Conservation (phyloP, 2,888 invertebrate genomes). For the Leucania comma region DNA sequence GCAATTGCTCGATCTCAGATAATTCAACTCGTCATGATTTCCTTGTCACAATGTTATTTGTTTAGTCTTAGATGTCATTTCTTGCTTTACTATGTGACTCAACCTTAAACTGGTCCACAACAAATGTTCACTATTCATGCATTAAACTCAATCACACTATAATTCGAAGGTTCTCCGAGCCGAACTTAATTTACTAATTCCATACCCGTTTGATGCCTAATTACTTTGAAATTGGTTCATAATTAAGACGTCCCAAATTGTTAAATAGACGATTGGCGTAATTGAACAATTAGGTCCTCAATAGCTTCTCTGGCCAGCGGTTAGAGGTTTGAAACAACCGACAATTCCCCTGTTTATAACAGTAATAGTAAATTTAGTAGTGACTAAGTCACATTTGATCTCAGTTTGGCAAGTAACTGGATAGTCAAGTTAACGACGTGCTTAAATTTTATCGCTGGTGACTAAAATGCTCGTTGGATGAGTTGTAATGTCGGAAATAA, state of each 20-base stretch:
- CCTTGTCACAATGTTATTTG: background rate
- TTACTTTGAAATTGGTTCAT: slow-evolving; percentile 60
- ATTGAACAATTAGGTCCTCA: slow-evolving; percentile 60
- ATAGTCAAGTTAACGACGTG: slow-evolving; percentile 49
- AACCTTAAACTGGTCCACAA: background rate
- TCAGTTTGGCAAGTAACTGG: slow-evolving; percentile 56
- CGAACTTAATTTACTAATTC: slow-evolving; percentile 56
- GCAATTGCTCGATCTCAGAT: no score
- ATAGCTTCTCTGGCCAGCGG: slow-evolving; percentile 47
- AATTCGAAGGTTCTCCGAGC: slow-evolving; percentile 35
- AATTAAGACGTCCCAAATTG: slow-evolving; percentile 64
- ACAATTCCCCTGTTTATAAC: slow-evolving; percentile 46
- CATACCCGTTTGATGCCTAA: slow-evolving; percentile 57
- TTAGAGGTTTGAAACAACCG: slow-evolving; percentile 29
- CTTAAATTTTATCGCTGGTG: slow-evolving; percentile 51
- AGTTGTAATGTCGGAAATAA: slow-evolving; percentile 52
- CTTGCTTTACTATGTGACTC: background rate
- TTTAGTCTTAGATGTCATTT: background rate
- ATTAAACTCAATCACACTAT: slow-evolving; percentile 32
- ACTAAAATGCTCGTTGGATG: slow-evolving; percentile 48
- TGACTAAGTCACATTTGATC: slow-evolving; percentile 53
- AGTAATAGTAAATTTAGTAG: slow-evolving; percentile 44
- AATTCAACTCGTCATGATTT: background rate
- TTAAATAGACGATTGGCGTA: slow-evolving; percentile 61
- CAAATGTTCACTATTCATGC: slow-evolving; percentile 6